Percentiles rank a stretch among this genome's conserved stretches.
phyloP scores from a whole-genome alignment of 2,888 invertebrate genomes.

The Merodon equestris region DNA sequence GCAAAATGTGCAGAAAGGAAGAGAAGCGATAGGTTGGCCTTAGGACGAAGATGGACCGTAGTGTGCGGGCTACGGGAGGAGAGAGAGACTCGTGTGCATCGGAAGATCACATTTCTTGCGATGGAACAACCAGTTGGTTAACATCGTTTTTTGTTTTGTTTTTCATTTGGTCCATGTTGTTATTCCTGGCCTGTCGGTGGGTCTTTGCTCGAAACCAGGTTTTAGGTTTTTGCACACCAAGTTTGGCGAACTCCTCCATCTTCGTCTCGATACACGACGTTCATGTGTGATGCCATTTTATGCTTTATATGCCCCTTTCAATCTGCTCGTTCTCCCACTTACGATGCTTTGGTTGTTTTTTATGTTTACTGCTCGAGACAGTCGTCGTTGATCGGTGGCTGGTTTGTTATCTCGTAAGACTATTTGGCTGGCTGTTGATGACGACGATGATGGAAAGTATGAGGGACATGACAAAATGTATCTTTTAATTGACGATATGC shows the following conservation, averaged over 20 bases:
- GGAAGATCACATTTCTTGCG: slow-evolving; percentile 45
- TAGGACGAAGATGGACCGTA: too few species aligned
- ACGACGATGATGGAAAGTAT: slow-evolving; percentile 59
- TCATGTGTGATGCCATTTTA: slow-evolving; percentile 67
- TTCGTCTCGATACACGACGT: slow-evolving; percentile 58
- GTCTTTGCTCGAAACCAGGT: slow-evolving; percentile 56
- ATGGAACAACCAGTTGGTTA: too few species aligned
- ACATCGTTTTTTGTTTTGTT: too few species aligned
- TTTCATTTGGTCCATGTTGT: too few species aligned
- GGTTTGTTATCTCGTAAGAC: slow-evolving; percentile 14
- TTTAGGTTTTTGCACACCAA: slow-evolving; percentile 64
- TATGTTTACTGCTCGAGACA: neutral
- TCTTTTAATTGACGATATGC: slow-evolving; percentile 48
- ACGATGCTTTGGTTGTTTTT: slow-evolving; percentile 6
- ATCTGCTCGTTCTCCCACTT: slow-evolving; percentile 7
- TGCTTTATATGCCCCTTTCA: slow-evolving; percentile 59
- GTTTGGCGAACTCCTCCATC: slow-evolving; percentile 67
- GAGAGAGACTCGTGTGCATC: too few species aligned
- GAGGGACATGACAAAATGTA: slow-evolving; percentile 57
- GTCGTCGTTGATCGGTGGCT: slow-evolving; percentile 3
- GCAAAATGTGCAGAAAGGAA: slow-evolving; percentile 63
- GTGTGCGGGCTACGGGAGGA: too few species aligned
- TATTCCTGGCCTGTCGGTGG: slow-evolving; percentile 1
- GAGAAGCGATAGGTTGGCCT: too few species aligned
- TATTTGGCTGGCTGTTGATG: slow-evolving; percentile 49